A percentile compares a stretch with the other conserved stretches of the same genome.
Conservation (phyloP, 2,113 vertebrate species). For the Tupaia tana region DNA sequence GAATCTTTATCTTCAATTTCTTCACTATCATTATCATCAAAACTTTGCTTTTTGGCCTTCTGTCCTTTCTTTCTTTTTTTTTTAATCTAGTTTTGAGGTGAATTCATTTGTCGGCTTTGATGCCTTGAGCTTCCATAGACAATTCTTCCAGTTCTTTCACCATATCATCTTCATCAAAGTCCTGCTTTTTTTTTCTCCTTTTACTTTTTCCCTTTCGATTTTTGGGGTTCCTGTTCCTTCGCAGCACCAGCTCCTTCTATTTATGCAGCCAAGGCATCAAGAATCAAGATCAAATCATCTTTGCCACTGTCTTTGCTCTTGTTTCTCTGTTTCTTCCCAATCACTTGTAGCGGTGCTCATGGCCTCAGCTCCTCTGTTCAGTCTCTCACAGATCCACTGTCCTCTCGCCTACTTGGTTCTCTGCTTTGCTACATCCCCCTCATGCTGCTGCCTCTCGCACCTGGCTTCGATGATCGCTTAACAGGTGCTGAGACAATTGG, state of each 20-base stretch:
- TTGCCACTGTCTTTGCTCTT: slow-evolving; percentile 88
- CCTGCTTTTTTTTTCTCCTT: slow-evolving; percentile 94
- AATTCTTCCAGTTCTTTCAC: slow-evolving; percentile 97
- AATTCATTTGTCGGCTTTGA: slow-evolving; percentile 88
- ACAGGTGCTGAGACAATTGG: neutral
- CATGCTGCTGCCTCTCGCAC: too few species aligned
- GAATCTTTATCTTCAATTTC: slow-evolving; percentile 86
- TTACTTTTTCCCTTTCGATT: slow-evolving; percentile 95
- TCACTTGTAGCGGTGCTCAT: too few species aligned
- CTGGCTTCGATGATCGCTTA: neutral
- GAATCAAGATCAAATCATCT: slow-evolving; percentile 94
- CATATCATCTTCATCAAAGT: slow-evolving; percentile 98
- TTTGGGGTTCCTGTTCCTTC: slow-evolving; percentile 92
- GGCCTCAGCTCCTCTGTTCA: too few species aligned
- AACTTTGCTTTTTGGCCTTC: slow-evolving; percentile 90
- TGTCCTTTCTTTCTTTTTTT: slow-evolving; percentile 91
- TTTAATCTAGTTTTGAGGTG: slow-evolving; percentile 92
- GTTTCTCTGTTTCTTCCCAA: too few species aligned
- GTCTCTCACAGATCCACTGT: too few species aligned
- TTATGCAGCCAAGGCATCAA: slow-evolving; percentile 93
- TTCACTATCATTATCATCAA: slow-evolving; percentile 90
- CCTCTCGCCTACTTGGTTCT: too few species aligned
- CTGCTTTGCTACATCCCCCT: too few species aligned
- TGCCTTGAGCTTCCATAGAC: slow-evolving; percentile 92
- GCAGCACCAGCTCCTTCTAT: slow-evolving; percentile 97